Evolutionary conservation across 2,113 vertebrate genomes (phyloP).

Genomic region (Acanthisitta chloris): DNA sequence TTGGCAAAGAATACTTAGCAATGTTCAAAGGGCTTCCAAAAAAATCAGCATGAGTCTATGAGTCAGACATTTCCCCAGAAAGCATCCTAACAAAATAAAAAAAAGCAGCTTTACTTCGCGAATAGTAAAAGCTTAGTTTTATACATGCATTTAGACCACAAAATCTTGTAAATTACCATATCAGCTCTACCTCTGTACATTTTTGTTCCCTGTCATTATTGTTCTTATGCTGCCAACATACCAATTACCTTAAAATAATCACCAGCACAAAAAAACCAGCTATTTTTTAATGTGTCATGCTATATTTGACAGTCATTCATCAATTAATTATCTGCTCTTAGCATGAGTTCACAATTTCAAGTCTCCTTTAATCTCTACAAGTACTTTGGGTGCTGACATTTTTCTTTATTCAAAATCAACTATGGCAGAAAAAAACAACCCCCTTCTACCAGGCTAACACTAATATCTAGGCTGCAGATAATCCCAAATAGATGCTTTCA

Average conservation of each 20-base stretch:
- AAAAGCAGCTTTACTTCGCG: background rate
- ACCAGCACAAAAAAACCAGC: background rate
- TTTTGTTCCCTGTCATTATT: background rate
- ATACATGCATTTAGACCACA: background rate
- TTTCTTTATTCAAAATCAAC: background rate
- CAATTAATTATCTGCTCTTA: background rate
- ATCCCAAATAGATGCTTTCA: background rate
- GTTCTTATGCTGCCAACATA: background rate
- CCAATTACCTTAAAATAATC: slow-evolving; percentile 4
- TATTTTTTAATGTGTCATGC: background rate
- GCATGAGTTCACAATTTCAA: background rate
- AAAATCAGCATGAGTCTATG: background rate
- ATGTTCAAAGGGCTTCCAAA: background rate
- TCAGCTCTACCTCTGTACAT: background rate
- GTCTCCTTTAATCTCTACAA: background rate
- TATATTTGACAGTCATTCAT: background rate
- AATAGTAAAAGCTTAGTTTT: background rate
- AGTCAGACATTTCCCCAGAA: background rate
- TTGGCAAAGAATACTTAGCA: background rate
- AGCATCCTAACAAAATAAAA: background rate
- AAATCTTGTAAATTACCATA: background rate
- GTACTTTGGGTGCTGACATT: background rate
- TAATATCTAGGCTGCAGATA: background rate
- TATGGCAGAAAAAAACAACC: background rate
- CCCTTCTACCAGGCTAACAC: background rate